Conservation (phyloP, 2,888 invertebrate genomes). For the Agrilus cyanescens region DNA sequence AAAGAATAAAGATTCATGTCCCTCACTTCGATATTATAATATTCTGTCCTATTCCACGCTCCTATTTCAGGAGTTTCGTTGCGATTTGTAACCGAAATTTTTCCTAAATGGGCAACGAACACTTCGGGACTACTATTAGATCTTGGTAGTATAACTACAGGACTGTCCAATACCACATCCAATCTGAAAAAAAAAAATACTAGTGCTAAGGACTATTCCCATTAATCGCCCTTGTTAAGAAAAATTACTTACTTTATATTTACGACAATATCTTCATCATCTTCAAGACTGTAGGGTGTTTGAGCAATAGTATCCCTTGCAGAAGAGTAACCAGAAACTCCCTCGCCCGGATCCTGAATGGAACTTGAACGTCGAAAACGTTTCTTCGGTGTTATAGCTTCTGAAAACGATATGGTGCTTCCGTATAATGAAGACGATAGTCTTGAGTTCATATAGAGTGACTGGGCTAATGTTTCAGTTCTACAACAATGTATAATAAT, state of each 20-base stretch:
- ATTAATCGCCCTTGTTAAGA: slow-evolving; percentile 28
- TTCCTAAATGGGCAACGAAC: slow-evolving; percentile 84
- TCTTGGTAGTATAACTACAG: slow-evolving; percentile 80
- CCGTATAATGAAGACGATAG: slow-evolving; percentile 36
- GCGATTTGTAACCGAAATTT: slow-evolving; percentile 53
- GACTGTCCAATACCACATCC: slow-evolving; percentile 76
- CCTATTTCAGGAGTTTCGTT: slow-evolving; percentile 20
- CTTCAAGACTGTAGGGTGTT: slow-evolving; percentile 33
- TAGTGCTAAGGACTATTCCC: neutral
- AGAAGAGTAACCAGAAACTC: slow-evolving; percentile 27
- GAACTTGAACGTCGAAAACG: slow-evolving; percentile 29
- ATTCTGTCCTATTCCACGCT: slow-evolving; percentile 18
- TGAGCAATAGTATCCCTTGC: slow-evolving; percentile 32
- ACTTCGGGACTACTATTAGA: slow-evolving; percentile 68
- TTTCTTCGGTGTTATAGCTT: slow-evolving; percentile 38
- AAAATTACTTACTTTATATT: slow-evolving; percentile 25
- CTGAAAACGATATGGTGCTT: slow-evolving; percentile 30
- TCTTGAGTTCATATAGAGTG: slow-evolving; percentile 45
- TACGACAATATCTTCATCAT: slow-evolving; percentile 27
- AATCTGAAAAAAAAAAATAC: slow-evolving; percentile 39
- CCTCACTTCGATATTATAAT: slow-evolving; percentile 59
- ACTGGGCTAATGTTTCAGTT: slow-evolving; percentile 44
- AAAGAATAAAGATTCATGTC: slow-evolving; percentile 83
- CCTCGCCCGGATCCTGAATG: slow-evolving; percentile 22
- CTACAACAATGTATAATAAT: slow-evolving; percentile 23